Evolutionary conservation across 1,140 invertebrate genomes (phyloP).

Genomic region (Bombus huntii): DNA sequence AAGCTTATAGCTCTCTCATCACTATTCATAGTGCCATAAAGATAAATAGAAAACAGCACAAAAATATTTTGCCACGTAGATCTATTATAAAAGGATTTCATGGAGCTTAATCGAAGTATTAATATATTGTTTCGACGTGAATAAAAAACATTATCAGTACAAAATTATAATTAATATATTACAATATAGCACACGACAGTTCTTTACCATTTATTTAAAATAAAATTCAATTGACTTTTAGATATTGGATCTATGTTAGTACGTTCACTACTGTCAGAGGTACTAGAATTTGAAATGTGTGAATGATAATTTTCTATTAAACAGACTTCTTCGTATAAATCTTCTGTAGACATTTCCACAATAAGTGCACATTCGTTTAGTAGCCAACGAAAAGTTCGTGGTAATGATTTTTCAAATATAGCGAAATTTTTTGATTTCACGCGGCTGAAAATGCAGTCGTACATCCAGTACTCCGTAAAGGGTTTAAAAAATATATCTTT

Average conservation of each 20-base stretch:
- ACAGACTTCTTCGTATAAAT: slow-evolving; percentile 81
- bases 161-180: no score
- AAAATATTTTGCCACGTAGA: background rate
- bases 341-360: slow-evolving; percentile 76
- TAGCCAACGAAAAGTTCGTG: slow-evolving; percentile 82
- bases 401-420: slow-evolving; percentile 78
- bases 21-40: background rate
- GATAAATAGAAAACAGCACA: background rate
- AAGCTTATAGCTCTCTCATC: no score
- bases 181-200: background rate
- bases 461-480: slow-evolving; percentile 78
- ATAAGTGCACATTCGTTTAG: slow-evolving; percentile 81
- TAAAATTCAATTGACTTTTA: slow-evolving; percentile 22
- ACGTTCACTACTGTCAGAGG: background rate
- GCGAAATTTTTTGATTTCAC: slow-evolving; percentile 74
- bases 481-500: slow-evolving; percentile 67
- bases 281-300: slow-evolving; percentile 43
- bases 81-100: background rate
- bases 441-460: slow-evolving; percentile 70
- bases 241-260: background rate
- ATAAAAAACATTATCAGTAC: no score
- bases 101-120: background rate
- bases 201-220: slow-evolving; percentile 50
- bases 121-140: no score
- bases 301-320: slow-evolving; percentile 72